Evolutionary conservation across 2,797 vertebrate species (phyloP).

Genomic region (Psittacula derbiana): DNA sequence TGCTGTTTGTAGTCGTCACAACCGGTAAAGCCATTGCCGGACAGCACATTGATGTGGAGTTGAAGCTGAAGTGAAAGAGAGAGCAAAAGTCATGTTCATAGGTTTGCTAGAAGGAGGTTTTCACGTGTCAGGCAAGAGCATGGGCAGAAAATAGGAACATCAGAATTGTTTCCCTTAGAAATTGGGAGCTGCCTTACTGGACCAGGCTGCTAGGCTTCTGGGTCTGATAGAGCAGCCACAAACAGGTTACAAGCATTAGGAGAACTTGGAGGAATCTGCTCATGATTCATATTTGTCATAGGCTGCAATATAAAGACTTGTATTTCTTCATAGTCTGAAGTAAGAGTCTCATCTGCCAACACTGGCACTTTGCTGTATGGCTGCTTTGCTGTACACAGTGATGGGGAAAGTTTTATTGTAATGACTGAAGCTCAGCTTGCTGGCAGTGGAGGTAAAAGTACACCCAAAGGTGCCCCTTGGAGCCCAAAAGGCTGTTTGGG

Average conservation of each 20-base stretch:
- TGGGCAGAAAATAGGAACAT: not conserved
- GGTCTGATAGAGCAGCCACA: not conserved
- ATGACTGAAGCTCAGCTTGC: not conserved
- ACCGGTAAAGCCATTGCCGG: not conserved
- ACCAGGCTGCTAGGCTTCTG: not conserved
- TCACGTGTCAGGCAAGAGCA: fast-evolving
- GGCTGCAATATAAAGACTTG: no score
- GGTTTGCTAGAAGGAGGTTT: not conserved
- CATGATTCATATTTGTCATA: fast-evolving
- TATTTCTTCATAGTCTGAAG: not conserved
- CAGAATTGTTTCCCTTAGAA: not conserved
- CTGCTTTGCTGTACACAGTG: fast-evolving
- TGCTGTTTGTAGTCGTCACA: fast-evolving
- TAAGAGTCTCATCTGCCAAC: not conserved
- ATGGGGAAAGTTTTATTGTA: not conserved
- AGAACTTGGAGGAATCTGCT: not conserved
- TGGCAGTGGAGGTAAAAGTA: not conserved
- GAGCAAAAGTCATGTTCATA: fast-evolving
- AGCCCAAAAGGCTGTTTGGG: not conserved
- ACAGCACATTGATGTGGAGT: fast-evolving
- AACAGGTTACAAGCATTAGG: not conserved
- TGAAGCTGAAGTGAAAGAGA: not conserved
- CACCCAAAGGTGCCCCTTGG: not conserved
- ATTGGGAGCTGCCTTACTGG: not conserved
- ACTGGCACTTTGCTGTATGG: fast-evolving